phyloP scores from a whole-genome alignment of 2,888 invertebrate species.

The Chelonus formosanus region DNA sequence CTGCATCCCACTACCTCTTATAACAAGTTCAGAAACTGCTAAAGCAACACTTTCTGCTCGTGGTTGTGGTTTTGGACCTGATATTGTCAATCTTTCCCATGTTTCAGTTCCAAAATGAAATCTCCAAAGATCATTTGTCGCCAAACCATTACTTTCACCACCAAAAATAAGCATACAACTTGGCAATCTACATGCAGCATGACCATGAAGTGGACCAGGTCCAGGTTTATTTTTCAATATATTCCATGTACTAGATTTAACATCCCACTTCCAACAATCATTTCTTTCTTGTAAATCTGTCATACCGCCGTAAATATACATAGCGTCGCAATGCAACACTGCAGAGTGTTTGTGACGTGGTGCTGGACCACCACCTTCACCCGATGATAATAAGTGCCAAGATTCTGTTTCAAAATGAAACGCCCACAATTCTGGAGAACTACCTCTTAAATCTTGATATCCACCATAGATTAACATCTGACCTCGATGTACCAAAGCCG shows the following conservation, averaged over 20 bases:
- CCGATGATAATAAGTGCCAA: constrained; percentile 73
- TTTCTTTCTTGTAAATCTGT: constrained; percentile 80
- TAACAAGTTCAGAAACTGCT: constrained; percentile 70
- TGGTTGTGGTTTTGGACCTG: constrained; percentile 73
- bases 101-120: constrained; percentile 81
- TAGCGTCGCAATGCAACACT: constrained; percentile 77
- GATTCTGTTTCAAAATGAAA: constrained; percentile 87
- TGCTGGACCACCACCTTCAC: constrained; percentile 69
- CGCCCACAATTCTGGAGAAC: constrained; percentile 86
- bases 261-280: constrained; percentile 85
- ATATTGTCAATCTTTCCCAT: constrained; percentile 77
- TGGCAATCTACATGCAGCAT: constrained; percentile 80
- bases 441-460: constrained; percentile 84
- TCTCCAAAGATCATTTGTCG: constrained; percentile 82
- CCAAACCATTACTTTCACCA: constrained; percentile 77
- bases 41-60: constrained; percentile 76
- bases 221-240: constrained; percentile 71
- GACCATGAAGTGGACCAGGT: constrained; percentile 79
- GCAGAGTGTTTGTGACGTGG: constrained; percentile 87
- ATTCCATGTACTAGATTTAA: constrained; percentile 72
- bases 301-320: constrained; percentile 92
- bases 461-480: constrained; percentile 88
- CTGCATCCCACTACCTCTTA: constrained; percentile 58
- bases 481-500: constrained; percentile 80
- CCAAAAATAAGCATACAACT: constrained; percentile 83